Base-by-base conservation (phyloP, 2,113 vertebrate species). In the Hippocampus zosterae region DNA sequence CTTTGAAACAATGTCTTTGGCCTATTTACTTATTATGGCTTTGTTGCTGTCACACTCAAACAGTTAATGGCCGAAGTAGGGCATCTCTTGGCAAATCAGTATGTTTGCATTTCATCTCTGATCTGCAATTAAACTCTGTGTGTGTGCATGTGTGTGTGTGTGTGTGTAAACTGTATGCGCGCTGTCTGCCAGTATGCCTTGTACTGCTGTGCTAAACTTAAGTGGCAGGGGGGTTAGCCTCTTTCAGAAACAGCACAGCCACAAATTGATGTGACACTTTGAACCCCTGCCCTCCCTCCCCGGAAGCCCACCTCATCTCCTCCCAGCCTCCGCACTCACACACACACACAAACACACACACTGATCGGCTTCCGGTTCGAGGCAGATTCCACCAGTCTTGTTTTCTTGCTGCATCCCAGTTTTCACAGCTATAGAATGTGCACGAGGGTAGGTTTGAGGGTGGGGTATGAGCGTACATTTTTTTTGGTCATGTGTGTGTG, bases 161-260 rank as follows among this genome's bases (percentile, higher is more conserved):
- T 8, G 42, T 63, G 59, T 69, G 64, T 46, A 13, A 66, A 27
- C 37, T 79, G 9, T 63, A 60, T 87, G 82, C 69, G 77, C 80
- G 66, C 81, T 87, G 82, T 88, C 81, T 74, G 68, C 60, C 48
- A 67, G 53, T 79, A 56, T 87, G 83, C 67, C 67, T 71, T 78
- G 82, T 82, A 85, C 64, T 82, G 67, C 64, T 75, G 74, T 72
- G 74, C 64, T 91, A 85, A 90, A 69, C 79, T 72, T 78, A 87
- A 89, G 85, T 91, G 88, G 86, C 89, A 90, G 83, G 84, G 83
- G 74, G 89, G 88, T 91, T 89, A 87, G 89, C 88, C 89, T 90
- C 88, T 91, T 91, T 83, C 85, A 90, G 89, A 89, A 91, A 82
- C 79, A 78, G 80, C 76, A 69, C 74, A 86, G 71, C 80, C 77